Evolutionary conservation across 2,888 invertebrate genomes (phyloP).

Genomic region (Catocala nupta): DNA sequence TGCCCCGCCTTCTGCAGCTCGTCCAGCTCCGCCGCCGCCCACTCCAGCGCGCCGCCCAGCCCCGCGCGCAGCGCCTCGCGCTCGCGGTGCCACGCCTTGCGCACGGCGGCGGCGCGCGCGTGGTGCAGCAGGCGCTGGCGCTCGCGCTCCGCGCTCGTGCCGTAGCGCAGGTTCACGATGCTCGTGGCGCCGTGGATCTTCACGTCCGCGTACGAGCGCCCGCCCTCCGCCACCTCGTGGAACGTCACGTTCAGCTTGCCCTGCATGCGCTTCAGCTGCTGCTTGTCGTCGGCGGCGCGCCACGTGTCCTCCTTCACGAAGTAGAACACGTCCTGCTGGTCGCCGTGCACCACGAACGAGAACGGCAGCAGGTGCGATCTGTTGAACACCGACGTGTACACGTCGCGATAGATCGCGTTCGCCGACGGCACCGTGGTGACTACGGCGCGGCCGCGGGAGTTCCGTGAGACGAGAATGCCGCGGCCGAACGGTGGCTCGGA

Average conservation of each 20-base stretch:
- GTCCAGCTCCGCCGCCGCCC: conserved; percentile 95
- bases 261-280: conserved; percentile 95
- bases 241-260: conserved; percentile 97
- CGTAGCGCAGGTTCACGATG: conserved; percentile 97
- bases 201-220: conserved; percentile 93
- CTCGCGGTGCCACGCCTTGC: conserved; percentile 97
- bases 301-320: conserved; percentile 97
- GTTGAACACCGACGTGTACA: conserved; percentile 97
- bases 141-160: conserved; percentile 96
- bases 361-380: conserved; percentile 95
- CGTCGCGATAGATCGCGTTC: conserved; percentile 96
- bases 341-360: conserved; percentile 95
- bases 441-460: conserved; percentile 92
- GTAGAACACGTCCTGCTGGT: conserved; percentile 96
- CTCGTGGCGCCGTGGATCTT: conserved; percentile 97
- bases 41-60: conserved; percentile 92
- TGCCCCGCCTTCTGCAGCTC: conserved; percentile 95
- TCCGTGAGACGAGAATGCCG: conserved; percentile 94
- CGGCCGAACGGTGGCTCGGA: conserved; percentile 96
- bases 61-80: conserved; percentile 94
- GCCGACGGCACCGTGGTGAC: conserved; percentile 96
- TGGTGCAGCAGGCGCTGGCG: conserved; percentile 96
- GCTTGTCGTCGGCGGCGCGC: conserved; percentile 95
- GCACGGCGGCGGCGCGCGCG: conserved; percentile 94
- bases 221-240: conserved; percentile 94